These are phyloP conservation scores for Dasyurus viverrinus DNA, from an alignment of 2,113 vertebrate genomes.

Conservation along the genomic window DNA sequence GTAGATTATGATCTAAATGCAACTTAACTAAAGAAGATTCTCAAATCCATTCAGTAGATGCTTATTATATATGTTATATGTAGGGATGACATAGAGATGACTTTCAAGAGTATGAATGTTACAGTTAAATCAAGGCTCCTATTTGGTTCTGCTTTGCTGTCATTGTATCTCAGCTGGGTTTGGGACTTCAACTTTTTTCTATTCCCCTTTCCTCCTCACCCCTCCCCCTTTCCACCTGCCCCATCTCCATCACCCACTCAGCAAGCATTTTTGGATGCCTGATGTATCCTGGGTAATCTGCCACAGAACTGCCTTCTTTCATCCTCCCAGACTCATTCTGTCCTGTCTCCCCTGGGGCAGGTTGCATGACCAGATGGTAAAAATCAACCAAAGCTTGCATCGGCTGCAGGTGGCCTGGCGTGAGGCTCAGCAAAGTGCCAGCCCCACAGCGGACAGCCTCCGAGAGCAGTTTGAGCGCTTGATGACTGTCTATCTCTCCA, in stretches of 20 bases:
- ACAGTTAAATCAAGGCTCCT: conserved; percentile 20
- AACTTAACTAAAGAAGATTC: neutral
- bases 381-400: conserved; percentile 98
- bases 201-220: neutral
- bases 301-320: accelerated
- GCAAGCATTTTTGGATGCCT: neutral
- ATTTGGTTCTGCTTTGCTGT: conserved; percentile 1
- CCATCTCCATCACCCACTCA: neutral
- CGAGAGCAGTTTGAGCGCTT: conserved; percentile 97
- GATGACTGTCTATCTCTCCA: conserved; percentile 97
- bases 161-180: neutral
- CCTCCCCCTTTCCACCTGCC: neutral
- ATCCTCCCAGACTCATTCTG: conserved; percentile 18
- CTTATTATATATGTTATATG: neutral
- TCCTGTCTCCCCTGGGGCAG: conserved; percentile 79
- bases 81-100: neutral
- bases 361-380: conserved; percentile 98
- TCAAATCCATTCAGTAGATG: neutral
- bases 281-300: neutral
- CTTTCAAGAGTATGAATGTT: neutral
- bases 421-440: conserved; percentile 94
- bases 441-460: conserved; percentile 90
- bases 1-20: neutral
- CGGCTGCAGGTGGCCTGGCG: conserved; percentile 96
- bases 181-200: neutral